phyloP scores from a whole-genome alignment of 2,797 vertebrate species.

The Macrochelys suwanniensis region DNA sequence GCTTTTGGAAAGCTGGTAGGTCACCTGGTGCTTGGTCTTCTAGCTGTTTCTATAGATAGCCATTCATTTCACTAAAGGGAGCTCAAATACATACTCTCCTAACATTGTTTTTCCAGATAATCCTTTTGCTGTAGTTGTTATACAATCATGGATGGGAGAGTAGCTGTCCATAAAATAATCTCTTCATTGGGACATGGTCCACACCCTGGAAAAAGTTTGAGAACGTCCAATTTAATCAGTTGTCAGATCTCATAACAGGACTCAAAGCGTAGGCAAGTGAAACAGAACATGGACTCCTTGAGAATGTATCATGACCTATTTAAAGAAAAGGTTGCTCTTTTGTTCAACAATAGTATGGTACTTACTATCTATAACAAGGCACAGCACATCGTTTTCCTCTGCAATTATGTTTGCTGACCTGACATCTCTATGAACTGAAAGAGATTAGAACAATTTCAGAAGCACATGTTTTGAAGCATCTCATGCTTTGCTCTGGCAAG shows the following conservation, averaged over 20 bases:
- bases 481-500: not conserved
- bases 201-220: not conserved
- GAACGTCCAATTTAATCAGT: not conserved
- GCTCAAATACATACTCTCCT: not conserved
- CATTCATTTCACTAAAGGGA: not conserved
- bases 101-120: not conserved
- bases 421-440: slow-evolving; percentile 87
- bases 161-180: not conserved
- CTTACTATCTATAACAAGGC: slow-evolving; percentile 94
- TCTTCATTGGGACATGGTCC: not conserved
- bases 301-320: not conserved
- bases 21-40: not conserved
- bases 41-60: not conserved
- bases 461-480: not conserved
- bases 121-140: not conserved
- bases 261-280: not conserved
- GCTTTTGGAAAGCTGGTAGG: not conserved
- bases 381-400: slow-evolving; percentile 92
- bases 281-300: not conserved
- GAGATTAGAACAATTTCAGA: slow-evolving; percentile 38
- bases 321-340: not conserved
- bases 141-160: not conserved
- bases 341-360: slow-evolving; percentile 41
- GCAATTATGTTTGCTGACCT: slow-evolving; percentile 94
- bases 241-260: not conserved